Base-by-base conservation (phyloP, 2,888 invertebrate genomes). In the Agriotes lineatus region DNA sequence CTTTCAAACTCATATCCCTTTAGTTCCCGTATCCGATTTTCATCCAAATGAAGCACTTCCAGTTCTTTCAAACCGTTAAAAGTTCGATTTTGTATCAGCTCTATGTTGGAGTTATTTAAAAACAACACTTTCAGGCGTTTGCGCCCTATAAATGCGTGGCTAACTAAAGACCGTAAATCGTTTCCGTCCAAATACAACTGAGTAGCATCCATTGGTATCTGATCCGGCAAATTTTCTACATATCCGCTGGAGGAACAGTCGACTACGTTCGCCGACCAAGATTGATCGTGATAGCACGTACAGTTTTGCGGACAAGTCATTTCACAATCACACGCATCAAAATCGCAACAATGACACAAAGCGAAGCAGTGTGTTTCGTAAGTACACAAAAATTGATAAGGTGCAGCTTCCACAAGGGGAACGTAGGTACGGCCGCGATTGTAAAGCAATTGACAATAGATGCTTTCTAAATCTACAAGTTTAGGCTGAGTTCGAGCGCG, bases 171-270 rank as follows among this genome's bases (percentile, higher is more conserved):
- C 77, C 90, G 89, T 76, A 96, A 87, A 82, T 93, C 90, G 84
- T 95, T 94, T 72, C 95, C 95, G 82, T 95, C 95, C 71, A 96
- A 86, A 81, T 93, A 94, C 74, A 96, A 87, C 81, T 94, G 91
- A n/a, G 95, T 95, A 68, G 95, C 93, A 81, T 95, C 94, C 94
- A 96, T 95, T 7, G 96, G 96, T 81, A 96, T 93, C 85, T 91
- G 90, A 74, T 93, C 92, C 16, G 94, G 94, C 75, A 95, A 86
- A 78, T 86, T 87, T 78, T 88, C 88, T 56, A 88, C 85, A 82
- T 93, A 92, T 56, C 90, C 91, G 72, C 91, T 89, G 69, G 86
- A 87, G 52, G 92, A 91, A 81, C 95, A 95, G 83, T 94, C 94
- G 57, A 95, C 94, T 52, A 95, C 92, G 85, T 95, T 95, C 16